Evolutionary conservation across 2,797 vertebrate genomes (phyloP).

Genomic region (Silurus aristotelis): DNA sequence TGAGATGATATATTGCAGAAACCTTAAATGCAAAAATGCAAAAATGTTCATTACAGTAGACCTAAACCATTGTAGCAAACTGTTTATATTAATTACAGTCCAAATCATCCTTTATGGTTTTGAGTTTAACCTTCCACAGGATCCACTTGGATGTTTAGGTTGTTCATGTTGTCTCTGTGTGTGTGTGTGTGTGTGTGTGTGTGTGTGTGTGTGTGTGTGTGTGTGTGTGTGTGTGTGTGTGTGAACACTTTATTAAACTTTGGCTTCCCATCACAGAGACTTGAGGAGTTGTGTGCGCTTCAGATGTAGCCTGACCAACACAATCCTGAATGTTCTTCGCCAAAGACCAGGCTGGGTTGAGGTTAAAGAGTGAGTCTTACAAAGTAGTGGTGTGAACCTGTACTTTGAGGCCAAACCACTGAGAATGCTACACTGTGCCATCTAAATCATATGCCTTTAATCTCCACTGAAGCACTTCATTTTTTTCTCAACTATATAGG

Average conservation of each 20-base stretch:
- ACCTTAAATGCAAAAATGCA: too few relatives aligned
- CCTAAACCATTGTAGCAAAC: too few relatives aligned
- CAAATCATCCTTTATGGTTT: too few relatives aligned
- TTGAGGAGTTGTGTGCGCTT: slow-evolving; percentile 77
- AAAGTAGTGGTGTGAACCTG: not conserved
- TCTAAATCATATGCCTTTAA: not conserved
- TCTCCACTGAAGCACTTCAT: not conserved
- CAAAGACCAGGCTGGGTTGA: slow-evolving; percentile 86
- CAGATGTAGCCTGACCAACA: slow-evolving; percentile 80
- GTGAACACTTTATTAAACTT: not conserved
- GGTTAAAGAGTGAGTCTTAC: slow-evolving; percentile 82
- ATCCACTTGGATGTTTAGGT: too few relatives aligned
- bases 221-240: not conserved
- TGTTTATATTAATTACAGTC: too few relatives aligned
- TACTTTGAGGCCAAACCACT: not conserved
- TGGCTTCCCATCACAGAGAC: slow-evolving; percentile 63
- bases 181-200: not conserved
- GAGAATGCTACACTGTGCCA: not conserved
- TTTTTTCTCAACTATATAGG: slow-evolving; percentile 60
- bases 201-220: slow-evolving; percentile 5
- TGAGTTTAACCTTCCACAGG: too few relatives aligned
- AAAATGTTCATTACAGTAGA: too few relatives aligned
- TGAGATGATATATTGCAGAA: too few relatives aligned
- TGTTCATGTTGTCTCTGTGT: not conserved
- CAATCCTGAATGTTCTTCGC: slow-evolving; percentile 81